Percentiles rank a stretch among this genome's conserved stretches.
These are phyloP conservation scores for Exephanes ischioxanthus DNA, from an alignment of 2,888 invertebrate genomes.

Conservation along the genomic window DNA sequence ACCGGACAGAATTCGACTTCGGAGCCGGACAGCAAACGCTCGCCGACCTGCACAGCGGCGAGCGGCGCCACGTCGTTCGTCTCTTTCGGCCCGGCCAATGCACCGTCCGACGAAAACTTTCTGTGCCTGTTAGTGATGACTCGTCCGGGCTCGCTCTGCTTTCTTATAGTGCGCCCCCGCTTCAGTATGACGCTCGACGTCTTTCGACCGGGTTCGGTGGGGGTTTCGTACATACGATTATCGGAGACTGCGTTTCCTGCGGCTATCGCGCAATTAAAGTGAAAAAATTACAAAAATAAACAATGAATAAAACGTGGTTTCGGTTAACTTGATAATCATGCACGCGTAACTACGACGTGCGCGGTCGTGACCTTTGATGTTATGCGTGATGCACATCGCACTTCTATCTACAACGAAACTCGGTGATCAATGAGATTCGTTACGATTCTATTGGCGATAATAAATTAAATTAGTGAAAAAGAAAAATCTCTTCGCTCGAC, in stretches of 20 bases:
- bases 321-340: slow-evolving; percentile 12
- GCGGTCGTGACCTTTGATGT: background rate
- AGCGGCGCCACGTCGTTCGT: slow-evolving; percentile 23
- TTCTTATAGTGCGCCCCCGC: slow-evolving; percentile 81
- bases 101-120: slow-evolving; percentile 54
- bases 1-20: slow-evolving; percentile 71
- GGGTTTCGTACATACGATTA: slow-evolving; percentile 69
- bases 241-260: slow-evolving; percentile 65
- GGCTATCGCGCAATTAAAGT: slow-evolving; percentile 58
- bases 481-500: no score
- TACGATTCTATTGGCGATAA: background rate
- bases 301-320: slow-evolving; percentile 26
- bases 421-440: slow-evolving; percentile 17
- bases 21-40: slow-evolving; percentile 69
- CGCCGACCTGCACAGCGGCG: slow-evolving; percentile 66
- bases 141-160: slow-evolving; percentile 68
- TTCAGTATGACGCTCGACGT: slow-evolving; percentile 77
- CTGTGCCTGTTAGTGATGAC: slow-evolving; percentile 47
- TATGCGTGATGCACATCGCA: slow-evolving; percentile 1
- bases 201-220: slow-evolving; percentile 72
- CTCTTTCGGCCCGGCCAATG: slow-evolving; percentile 14
- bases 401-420: slow-evolving; percentile 8
- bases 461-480: no score
- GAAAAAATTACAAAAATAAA: slow-evolving; percentile 50
- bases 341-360: slow-evolving; percentile 13